Conservation (phyloP, 2,797 vertebrate genomes). For the Poeciliopsis paucimaculata region DNA sequence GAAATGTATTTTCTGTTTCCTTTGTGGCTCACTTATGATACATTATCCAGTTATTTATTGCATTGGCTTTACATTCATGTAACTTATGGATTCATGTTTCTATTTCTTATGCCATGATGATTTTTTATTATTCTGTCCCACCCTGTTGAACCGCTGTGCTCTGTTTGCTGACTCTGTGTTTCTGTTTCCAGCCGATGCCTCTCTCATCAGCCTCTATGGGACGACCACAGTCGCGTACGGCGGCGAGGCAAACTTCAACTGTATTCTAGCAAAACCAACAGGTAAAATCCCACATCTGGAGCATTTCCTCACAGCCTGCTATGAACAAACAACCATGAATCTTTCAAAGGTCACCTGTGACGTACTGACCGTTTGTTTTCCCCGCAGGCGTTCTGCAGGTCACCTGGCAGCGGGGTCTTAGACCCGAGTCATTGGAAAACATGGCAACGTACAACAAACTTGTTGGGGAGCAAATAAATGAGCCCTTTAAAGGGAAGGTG, state of each 20-base stretch:
- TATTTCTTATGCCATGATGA: not conserved
- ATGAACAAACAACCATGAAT: not conserved
- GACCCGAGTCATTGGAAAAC: slow-evolving; percentile 11
- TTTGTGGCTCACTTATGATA: not conserved
- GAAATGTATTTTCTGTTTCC: not conserved
- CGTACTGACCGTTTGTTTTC: not conserved
- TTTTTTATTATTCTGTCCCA: not conserved
- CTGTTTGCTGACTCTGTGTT: not conserved
- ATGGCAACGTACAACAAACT: slow-evolving; percentile 3
- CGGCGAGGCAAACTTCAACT: slow-evolving; percentile 36
- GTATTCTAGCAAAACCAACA: slow-evolving; percentile 19
- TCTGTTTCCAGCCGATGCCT: slow-evolving; percentile 38
- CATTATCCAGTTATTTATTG: not conserved
- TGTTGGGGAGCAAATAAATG: slow-evolving; percentile 5
- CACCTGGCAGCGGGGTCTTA: slow-evolving; percentile 47
- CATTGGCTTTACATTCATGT: not conserved
- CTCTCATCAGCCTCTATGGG: slow-evolving; percentile 33
- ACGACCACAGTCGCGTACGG: slow-evolving; percentile 27
- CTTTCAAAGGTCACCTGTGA: not conserved
- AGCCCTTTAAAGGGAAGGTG: not conserved
- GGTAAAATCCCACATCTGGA: slow-evolving; percentile 23
- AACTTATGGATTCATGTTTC: not conserved
- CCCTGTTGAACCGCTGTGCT: not conserved
- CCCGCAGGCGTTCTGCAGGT: slow-evolving; percentile 73
- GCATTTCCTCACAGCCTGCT: not conserved